Percentiles rank a stretch among this genome's conserved stretches.
phyloP scores from a whole-genome alignment of 2,888 invertebrate genomes.

The Pyrrhosoma nymphula region DNA sequence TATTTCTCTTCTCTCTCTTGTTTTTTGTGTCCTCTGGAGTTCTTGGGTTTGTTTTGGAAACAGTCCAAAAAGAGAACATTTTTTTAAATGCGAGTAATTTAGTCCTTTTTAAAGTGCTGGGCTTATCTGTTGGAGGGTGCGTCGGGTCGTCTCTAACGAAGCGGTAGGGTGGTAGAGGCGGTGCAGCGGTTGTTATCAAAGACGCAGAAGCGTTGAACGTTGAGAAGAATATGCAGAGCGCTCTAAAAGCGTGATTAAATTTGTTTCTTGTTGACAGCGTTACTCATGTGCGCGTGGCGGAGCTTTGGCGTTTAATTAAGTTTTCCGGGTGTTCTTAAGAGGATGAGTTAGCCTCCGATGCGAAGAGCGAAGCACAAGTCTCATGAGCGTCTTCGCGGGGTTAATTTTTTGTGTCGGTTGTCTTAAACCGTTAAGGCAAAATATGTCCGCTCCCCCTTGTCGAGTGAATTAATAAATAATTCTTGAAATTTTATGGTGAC shows the following conservation, averaged over 20 bases:
- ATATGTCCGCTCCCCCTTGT: background rate
- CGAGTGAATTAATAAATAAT: too few species aligned
- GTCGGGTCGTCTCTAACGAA: background rate
- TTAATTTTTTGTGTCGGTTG: background rate
- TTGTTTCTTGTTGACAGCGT: background rate
- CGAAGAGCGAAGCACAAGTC: background rate
- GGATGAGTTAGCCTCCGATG: background rate
- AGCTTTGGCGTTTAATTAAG: background rate
- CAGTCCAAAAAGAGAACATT: background rate
- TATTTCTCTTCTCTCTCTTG: background rate
- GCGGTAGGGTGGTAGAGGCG: background rate
- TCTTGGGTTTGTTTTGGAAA: background rate
- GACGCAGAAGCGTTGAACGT: background rate
- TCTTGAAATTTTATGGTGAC: too few species aligned
- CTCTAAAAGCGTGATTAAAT: background rate
- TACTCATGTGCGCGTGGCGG: background rate
- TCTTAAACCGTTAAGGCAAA: background rate
- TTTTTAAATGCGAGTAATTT: background rate
- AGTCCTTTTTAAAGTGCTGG: background rate
- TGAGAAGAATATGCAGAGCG: background rate
- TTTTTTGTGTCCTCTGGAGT: background rate
- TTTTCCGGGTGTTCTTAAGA: background rate
- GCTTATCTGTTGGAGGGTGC: background rate
- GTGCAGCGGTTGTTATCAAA: background rate
- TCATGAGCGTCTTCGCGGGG: background rate